Evolutionary conservation across 2,113 vertebrate genomes (phyloP).

Genomic region (Antennarius striatus): DNA sequence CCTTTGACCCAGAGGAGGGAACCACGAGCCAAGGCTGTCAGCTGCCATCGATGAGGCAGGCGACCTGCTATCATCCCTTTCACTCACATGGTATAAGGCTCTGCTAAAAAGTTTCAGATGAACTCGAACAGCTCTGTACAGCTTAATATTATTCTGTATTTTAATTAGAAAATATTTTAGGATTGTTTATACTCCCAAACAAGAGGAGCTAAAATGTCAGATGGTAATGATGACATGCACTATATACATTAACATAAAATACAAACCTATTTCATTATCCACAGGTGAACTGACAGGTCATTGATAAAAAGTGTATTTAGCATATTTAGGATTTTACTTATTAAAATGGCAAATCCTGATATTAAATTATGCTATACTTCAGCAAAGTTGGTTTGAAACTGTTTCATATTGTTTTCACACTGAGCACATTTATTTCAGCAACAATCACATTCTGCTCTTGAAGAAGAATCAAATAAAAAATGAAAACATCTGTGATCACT

Average conservation of each 20-base stretch:
- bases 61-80: slow-evolving; percentile 71
- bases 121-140: not conserved
- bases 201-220: not conserved
- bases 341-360: too few species aligned
- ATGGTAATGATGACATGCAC: not conserved
- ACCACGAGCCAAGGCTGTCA: slow-evolving; percentile 78
- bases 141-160: too few species aligned
- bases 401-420: slow-evolving; percentile 17
- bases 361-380: too few species aligned
- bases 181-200: not conserved
- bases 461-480: slow-evolving; percentile 4
- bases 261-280: too few species aligned
- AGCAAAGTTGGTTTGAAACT: slow-evolving; percentile 6
- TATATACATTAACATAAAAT: not conserved
- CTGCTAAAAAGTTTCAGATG: slow-evolving; percentile 17
- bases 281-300: too few species aligned
- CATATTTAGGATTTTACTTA: not conserved
- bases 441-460: slow-evolving; percentile 23
- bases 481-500: slow-evolving; percentile 32
- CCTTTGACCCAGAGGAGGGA: slow-evolving; percentile 77
- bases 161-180: too few species aligned
- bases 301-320: not conserved
- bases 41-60: slow-evolving; percentile 69
- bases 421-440: slow-evolving; percentile 1
- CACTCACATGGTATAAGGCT: slow-evolving; percentile 57